Conservation (phyloP, 2,888 invertebrate genomes). For the Clunio marinus region DNA sequence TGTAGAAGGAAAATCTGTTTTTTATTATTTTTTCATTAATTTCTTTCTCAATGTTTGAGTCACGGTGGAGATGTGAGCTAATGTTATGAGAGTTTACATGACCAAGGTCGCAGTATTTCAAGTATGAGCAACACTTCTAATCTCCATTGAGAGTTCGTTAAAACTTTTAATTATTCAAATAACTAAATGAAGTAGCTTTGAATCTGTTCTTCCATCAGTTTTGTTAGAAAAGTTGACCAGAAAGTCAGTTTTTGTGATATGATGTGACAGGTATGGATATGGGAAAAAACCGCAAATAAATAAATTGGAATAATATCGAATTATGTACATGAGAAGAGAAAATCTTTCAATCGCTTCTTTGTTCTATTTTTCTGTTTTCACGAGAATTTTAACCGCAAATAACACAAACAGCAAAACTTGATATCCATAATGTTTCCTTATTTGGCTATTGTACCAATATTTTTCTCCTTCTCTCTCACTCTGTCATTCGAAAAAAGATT, state of each 20-base stretch:
- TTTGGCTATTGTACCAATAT: neutral
- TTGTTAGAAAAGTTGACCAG: neutral
- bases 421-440: conserved; percentile 13
- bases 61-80: neutral
- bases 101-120: conserved; percentile 9
- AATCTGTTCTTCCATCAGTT: too few relatives aligned
- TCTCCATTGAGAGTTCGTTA: too few relatives aligned
- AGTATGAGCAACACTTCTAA: too few relatives aligned
- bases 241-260: neutral
- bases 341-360: neutral
- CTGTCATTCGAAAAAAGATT: neutral
- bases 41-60: neutral
- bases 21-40: conserved; percentile 13
- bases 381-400: conserved; percentile 15
- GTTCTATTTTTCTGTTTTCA: conserved; percentile 8
- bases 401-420: neutral
- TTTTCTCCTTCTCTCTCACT: neutral
- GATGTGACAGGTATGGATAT: neutral
- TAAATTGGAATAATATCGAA: conserved; percentile 1
- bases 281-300: conserved; percentile 3
- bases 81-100: neutral
- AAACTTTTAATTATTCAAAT: too few relatives aligned
- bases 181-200: too few relatives aligned
- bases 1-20: neutral
- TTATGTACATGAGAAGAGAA: neutral